A percentile compares a stretch with the other conserved stretches of the same genome.
Evolutionary conservation across 2,113 vertebrate species (phyloP).

Genomic region (Bubo bubo): DNA sequence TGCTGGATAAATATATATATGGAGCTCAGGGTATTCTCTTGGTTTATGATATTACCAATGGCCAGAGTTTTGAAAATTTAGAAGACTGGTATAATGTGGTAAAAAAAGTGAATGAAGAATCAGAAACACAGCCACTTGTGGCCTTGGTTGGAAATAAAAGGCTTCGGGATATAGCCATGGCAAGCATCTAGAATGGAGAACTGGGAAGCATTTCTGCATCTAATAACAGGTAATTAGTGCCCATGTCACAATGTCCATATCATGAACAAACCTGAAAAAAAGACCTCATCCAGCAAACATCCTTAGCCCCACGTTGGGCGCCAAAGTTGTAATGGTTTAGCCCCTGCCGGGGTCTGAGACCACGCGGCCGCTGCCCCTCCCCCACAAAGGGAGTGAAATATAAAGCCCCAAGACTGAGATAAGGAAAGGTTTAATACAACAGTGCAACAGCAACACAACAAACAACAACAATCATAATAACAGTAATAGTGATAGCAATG

Average conservation of each 20-base stretch:
- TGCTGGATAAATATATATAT: too few species aligned
- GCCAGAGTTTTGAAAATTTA: conserved; percentile 98
- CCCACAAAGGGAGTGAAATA: too few species aligned
- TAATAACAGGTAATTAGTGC: not conserved
- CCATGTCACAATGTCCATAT: not conserved
- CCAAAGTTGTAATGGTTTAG: too few species aligned
- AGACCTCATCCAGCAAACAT: not conserved
- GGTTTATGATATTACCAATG: conserved; percentile 98
- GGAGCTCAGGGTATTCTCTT: conserved; percentile 87
- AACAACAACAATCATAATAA: too few species aligned
- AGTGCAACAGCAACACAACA: too few species aligned
- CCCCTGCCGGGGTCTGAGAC: too few species aligned
- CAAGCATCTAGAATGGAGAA: not conserved
- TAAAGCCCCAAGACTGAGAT: too few species aligned
- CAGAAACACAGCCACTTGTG: conserved; percentile 88
- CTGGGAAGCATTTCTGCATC: not conserved
- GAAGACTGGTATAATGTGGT: conserved; percentile 94
- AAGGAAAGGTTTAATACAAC: too few species aligned
- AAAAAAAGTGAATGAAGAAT: conserved; percentile 94
- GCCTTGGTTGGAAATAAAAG: conserved; percentile 95
- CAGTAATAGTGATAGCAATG: too few species aligned
- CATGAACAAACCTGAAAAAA: not conserved
- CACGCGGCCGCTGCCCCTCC: too few species aligned
- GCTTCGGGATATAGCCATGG: not conserved
- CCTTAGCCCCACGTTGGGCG: too few species aligned